Conservation (phyloP, 2,797 vertebrate genomes). For the Cynodonichthys magdalenae region DNA sequence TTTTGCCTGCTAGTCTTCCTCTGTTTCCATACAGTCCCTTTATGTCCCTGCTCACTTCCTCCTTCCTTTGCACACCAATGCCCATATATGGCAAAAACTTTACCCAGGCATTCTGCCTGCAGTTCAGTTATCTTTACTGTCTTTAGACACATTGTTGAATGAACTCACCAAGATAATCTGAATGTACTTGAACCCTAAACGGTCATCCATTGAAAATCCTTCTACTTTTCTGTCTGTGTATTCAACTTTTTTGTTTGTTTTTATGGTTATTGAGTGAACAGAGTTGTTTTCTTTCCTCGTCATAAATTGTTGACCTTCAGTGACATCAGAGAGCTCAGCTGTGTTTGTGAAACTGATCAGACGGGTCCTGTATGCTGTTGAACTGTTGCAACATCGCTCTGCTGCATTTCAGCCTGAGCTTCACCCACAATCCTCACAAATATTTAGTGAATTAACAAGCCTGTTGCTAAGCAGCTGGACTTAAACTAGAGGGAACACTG, state of each 20-base stretch:
- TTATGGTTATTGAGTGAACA: not conserved
- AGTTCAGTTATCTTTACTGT: slow-evolving; percentile 27
- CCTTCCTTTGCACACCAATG: slow-evolving; percentile 16
- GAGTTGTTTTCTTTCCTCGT: not conserved
- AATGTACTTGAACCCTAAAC: slow-evolving; percentile 29
- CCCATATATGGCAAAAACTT: slow-evolving; percentile 70
- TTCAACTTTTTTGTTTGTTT: too few species aligned
- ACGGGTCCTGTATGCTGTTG: slow-evolving; percentile 3
- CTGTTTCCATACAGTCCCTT: slow-evolving; percentile 28
- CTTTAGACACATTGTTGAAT: not conserved
- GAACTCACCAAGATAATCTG: slow-evolving; percentile 31
- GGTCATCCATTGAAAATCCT: not conserved
- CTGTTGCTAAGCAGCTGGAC: not conserved
- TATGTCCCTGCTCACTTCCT: slow-evolving; percentile 52
- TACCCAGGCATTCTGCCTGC: slow-evolving; percentile 21
- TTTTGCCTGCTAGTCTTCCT: slow-evolving; percentile 15
- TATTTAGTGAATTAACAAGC: slow-evolving; percentile 20
- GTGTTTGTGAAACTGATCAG: not conserved
- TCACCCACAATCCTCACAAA: slow-evolving; percentile 25
- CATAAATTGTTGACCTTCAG: not conserved
- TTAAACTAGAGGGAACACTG: slow-evolving; percentile 11
- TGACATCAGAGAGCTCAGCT: not conserved
- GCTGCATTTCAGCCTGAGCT: slow-evolving; percentile 27
- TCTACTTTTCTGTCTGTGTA: not conserved
- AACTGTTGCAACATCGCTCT: slow-evolving; percentile 8